A percentile compares a stretch with the other conserved stretches of the same genome.
Conservation (phyloP, 2,888 invertebrate genomes). For the Andrena fulva region DNA sequence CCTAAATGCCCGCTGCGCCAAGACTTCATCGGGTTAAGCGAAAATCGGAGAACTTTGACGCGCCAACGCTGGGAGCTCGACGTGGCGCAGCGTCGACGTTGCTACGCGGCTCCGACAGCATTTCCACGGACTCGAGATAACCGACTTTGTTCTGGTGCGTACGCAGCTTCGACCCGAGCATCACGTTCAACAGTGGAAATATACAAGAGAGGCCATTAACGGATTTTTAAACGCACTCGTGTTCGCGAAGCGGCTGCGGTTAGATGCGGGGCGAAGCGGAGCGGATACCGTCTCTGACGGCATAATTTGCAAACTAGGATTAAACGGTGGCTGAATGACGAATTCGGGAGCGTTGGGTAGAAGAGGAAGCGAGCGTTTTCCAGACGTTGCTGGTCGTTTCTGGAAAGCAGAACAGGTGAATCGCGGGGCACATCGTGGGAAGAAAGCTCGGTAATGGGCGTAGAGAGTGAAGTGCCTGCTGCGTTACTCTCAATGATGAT, state of each 20-base stretch:
- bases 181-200: neutral
- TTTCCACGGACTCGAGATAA: neutral
- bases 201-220: neutral
- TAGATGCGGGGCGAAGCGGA: neutral
- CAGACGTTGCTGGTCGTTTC: slow-evolving; percentile 15
- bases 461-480: slow-evolving; percentile 30
- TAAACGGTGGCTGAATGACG: neutral
- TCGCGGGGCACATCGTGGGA: slow-evolving; percentile 35
- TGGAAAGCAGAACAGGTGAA: slow-evolving; percentile 36
- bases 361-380: slow-evolving; percentile 4
- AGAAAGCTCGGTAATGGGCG: slow-evolving; percentile 57
- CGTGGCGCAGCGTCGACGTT: neutral
- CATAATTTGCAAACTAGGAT: neutral
- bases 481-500: slow-evolving; percentile 63
- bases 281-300: neutral
- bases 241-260: neutral
- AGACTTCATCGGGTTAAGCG: neutral
- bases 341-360: neutral
- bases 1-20: neutral
- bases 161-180: neutral
- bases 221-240: neutral
- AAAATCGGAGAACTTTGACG: neutral
- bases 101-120: neutral
- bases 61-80: neutral
- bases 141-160: neutral